Conservation (phyloP, 92 coral and sea anemone species). For the Siderastrea siderea region DNA sequence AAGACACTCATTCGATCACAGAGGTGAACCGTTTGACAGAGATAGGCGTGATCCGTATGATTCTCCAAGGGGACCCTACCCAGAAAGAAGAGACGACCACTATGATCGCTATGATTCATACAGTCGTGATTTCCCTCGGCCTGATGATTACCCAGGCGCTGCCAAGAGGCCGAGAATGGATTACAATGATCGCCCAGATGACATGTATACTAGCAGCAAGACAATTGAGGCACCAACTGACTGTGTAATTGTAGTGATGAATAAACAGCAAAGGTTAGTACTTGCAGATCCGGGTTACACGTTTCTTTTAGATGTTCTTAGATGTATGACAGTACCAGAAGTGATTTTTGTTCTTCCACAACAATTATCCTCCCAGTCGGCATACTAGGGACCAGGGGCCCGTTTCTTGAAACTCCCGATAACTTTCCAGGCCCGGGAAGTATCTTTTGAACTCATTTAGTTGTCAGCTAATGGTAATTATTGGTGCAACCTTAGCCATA, state of each 20-base stretch:
- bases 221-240: constrained; percentile 95
- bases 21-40: constrained; percentile 70
- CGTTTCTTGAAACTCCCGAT: too few relatives aligned
- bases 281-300: too few relatives aligned
- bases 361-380: too few relatives aligned
- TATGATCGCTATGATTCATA: constrained; percentile 63
- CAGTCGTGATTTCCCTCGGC: constrained; percentile 65
- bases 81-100: constrained; percentile 71
- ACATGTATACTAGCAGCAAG: constrained; percentile 58
- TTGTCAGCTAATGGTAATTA: too few relatives aligned
- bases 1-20: constrained; percentile 65
- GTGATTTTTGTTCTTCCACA: too few relatives aligned
- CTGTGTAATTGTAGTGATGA: constrained; percentile 96
- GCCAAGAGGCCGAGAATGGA: constrained; percentile 92
- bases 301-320: too few relatives aligned
- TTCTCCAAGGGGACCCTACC: constrained; percentile 76
- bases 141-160: constrained; percentile 87
- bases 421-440: too few relatives aligned
- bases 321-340: too few relatives aligned
- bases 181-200: constrained; percentile 69
- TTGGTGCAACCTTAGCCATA: too few relatives aligned
- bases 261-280: constrained; percentile 86
- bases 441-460: too few relatives aligned
- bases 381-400: too few relatives aligned
- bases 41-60: constrained; percentile 72